Base-by-base conservation (phyloP, 1,140 invertebrate genomes). In the Eriocheir sinensis region DNA sequence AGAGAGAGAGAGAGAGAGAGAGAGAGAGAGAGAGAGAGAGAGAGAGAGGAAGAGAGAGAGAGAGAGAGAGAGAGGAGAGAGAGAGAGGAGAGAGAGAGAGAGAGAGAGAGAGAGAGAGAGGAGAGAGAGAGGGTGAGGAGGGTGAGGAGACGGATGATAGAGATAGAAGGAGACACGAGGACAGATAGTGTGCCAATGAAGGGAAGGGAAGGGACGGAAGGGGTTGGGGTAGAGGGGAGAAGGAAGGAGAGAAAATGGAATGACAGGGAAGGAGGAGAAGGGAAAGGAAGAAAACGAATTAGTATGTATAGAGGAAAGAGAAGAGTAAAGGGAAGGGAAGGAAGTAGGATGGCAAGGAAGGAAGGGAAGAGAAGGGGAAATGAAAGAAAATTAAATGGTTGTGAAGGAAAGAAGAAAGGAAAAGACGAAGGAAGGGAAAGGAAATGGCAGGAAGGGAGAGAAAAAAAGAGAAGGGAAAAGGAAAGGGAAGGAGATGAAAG, bases 81-180 rank as follows among this genome's bases (percentile, higher is more conserved):
- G n/a, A 72, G 53, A 72, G 9, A 21, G 21, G 53, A 72, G 21
- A 72, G 6, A 72, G 21, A 6, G 53, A n/a, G 27, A n/a, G 27
- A n/a, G 27, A 72, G 60, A 53, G 89, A 91, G 89, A 60, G 48
- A 72, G 44, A 53, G 44, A 53, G 89, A 90, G 89, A 90, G 88
- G 44, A 53, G 53, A 90, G 89, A 53, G 89, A 48, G n/a, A 32
- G 44, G 34, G 88, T 40, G 88, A 41, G 88, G 44, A 89, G 21
- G 85, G 40, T 17, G 27, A 6, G 38, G 27, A 27, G 85, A 88
- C 6, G 27, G 44, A 48, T 8, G 80, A 27, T 8, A 83, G 80
- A 27, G 27, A 83, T 4, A 27, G 27, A 83, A 27, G 34, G 27
- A 83, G 80, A 27, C 3, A 83, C 4, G 34, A 32, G 80, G 80